Percentiles rank a stretch among this genome's conserved stretches.
phyloP scores from a whole-genome alignment of 2,888 invertebrate genomes.

The Teleiodes luculella region DNA sequence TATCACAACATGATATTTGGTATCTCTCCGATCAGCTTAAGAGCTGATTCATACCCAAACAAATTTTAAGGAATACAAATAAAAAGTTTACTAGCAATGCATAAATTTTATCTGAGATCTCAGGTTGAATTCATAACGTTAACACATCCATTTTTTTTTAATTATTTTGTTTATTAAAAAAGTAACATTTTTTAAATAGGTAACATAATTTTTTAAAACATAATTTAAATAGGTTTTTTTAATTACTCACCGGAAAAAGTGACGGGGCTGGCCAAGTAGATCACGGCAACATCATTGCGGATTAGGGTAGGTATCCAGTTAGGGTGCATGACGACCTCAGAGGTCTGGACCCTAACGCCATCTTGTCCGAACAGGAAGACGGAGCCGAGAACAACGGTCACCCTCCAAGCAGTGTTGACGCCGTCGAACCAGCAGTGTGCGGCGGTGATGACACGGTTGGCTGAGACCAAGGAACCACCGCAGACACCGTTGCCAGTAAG shows the following conservation, averaged over 20 bases:
- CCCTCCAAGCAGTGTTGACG: slow-evolving; percentile 39
- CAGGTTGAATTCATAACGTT: no score
- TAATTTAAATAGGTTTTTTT: background rate
- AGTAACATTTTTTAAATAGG: no score
- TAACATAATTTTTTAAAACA: no score
- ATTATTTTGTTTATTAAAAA: no score
- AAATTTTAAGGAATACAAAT: no score
- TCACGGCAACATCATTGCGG: slow-evolving; percentile 47
- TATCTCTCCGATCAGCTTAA: no score
- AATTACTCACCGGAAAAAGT: slow-evolving; percentile 34
- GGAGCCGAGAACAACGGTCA: slow-evolving; percentile 49
- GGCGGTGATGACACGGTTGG: slow-evolving; percentile 42
- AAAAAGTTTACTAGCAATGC: no score
- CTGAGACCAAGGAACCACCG: slow-evolving; percentile 44
- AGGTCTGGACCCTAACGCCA: slow-evolving; percentile 39
- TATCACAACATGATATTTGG: no score
- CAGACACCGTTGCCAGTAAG: slow-evolving; percentile 38
- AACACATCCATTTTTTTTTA: no score
- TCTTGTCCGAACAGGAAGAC: slow-evolving; percentile 37
- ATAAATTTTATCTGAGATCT: no score
- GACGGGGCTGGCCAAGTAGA: slow-evolving; percentile 37
- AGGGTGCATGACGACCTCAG: slow-evolving; percentile 37
- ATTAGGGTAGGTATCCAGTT: slow-evolving; percentile 38
- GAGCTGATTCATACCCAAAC: no score
- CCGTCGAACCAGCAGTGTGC: slow-evolving; percentile 64